Percentiles rank a stretch among this genome's conserved stretches.
These are phyloP conservation scores for Sigmodon hispidus DNA, from an alignment of 2,113 vertebrate species.

Conservation along the genomic window DNA sequence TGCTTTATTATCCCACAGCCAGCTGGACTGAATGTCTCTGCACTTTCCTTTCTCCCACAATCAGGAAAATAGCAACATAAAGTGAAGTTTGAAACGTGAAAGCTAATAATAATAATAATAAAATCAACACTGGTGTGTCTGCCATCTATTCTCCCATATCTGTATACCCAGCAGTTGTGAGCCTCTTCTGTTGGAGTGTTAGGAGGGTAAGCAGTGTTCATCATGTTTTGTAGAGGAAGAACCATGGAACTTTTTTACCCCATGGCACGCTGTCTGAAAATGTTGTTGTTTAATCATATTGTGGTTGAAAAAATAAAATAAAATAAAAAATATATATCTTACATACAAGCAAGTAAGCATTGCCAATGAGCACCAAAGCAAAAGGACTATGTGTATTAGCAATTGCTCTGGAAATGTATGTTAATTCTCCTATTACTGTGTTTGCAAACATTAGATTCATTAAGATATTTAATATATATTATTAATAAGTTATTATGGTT, in stretches of 20 bases:
- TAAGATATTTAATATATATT: not conserved
- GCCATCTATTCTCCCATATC: not conserved
- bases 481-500: not conserved
- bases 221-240: not conserved
- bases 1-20: constrained; percentile 4
- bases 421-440: not conserved
- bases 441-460: not conserved
- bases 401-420: constrained; percentile 15
- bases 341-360: not conserved
- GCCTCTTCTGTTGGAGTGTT: constrained; percentile 52
- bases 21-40: not conserved
- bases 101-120: constrained; percentile 48
- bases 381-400: not conserved
- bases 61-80: constrained; percentile 33
- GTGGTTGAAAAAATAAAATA: not conserved
- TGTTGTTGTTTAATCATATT: constrained; percentile 7
- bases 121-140: not conserved
- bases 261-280: not conserved
- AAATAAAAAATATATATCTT: not conserved
- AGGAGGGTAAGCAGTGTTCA: constrained; percentile 59
- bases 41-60: not conserved
- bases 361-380: constrained; percentile 1
- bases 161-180: constrained; percentile 28
- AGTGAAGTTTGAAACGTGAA: constrained; percentile 45
- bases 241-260: constrained; percentile 20